Evolutionary conservation across 2,888 invertebrate genomes (phyloP).

Genomic region (Cabera pusaria): DNA sequence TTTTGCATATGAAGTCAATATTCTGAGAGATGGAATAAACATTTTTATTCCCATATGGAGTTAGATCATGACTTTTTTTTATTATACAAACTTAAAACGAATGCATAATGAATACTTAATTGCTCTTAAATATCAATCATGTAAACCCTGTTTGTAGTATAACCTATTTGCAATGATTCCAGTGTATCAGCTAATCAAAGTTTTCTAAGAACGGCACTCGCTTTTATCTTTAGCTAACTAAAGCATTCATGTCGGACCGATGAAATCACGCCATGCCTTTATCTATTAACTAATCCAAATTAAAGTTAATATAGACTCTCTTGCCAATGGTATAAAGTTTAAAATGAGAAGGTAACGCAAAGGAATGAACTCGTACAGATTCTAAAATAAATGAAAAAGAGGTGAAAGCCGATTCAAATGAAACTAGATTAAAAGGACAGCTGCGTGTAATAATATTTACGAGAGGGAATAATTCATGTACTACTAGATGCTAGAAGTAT

Average conservation of each 20-base stretch:
- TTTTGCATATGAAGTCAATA: too few relatives aligned
- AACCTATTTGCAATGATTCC: conserved; percentile 19
- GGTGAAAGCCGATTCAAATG: conserved; percentile 20
- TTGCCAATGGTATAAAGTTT: not conserved
- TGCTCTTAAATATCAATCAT: too few relatives aligned
- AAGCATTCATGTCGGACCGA: conserved; percentile 23
- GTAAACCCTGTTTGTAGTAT: too few relatives aligned
- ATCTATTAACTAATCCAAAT: conserved; percentile 6
- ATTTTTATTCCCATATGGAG: too few relatives aligned
- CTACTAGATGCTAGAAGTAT: too few relatives aligned
- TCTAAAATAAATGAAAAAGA: conserved; percentile 22
- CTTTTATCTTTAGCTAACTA: conserved; percentile 31
- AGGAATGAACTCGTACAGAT: conserved; percentile 13
- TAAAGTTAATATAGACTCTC: conserved; percentile 10
- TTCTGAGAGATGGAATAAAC: too few relatives aligned
- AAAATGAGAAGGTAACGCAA: not conserved
- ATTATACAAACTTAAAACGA: too few relatives aligned
- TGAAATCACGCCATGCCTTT: conserved; percentile 22
- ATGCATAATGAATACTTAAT: too few relatives aligned
- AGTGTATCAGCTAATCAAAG: conserved; percentile 26
- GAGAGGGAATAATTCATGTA: too few relatives aligned
- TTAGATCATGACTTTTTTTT: too few relatives aligned
- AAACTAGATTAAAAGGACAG: conserved; percentile 15
- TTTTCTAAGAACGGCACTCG: conserved; percentile 20
- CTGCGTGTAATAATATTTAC: conserved; percentile 16